These are phyloP conservation scores for Synanthedon vespiformis DNA, from an alignment of 2,888 invertebrate species.

Conservation along the genomic window DNA sequence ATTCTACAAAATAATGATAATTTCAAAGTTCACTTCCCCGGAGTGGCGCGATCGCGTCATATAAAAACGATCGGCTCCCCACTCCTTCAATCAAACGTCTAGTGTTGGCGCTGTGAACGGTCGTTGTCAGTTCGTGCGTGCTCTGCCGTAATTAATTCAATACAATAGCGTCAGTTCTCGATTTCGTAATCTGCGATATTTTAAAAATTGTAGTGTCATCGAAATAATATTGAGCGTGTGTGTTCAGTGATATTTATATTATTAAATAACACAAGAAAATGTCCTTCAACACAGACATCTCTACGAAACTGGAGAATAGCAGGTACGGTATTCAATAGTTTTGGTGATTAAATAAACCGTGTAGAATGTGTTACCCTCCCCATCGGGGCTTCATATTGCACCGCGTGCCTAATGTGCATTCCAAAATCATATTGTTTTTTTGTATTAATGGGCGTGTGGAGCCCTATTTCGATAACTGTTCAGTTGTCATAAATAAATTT, in stretches of 20 bases:
- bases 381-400: conserved; percentile 19
- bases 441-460: conserved; percentile 6
- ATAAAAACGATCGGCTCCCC: conserved; percentile 55
- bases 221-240: conserved; percentile 44
- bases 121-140: conserved; percentile 34
- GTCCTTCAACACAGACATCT: conserved; percentile 66
- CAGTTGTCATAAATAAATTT: background rate
- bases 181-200: too few species aligned
- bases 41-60: conserved; percentile 65
- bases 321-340: conserved; percentile 43
- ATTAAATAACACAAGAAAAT: conserved; percentile 64
- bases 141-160: conserved; percentile 29
- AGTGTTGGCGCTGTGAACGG: conserved; percentile 33
- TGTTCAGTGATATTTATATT: conserved; percentile 65
- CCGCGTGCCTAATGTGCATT: conserved; percentile 21
- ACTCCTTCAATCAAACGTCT: conserved; percentile 60
- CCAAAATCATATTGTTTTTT: conserved; percentile 7
- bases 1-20: conserved; percentile 32
- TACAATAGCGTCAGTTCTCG: conserved; percentile 18
- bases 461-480: conserved; percentile 5
- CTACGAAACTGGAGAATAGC: conserved; percentile 66
- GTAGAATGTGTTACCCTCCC: conserved; percentile 16
- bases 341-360: conserved; percentile 17
- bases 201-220: conserved; percentile 39
- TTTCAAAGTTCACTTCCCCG: conserved; percentile 46